A percentile compares a stretch with the other conserved stretches of the same genome.
Conservation (phyloP, 2,113 vertebrate genomes). For the Hippocampus comes region DNA sequence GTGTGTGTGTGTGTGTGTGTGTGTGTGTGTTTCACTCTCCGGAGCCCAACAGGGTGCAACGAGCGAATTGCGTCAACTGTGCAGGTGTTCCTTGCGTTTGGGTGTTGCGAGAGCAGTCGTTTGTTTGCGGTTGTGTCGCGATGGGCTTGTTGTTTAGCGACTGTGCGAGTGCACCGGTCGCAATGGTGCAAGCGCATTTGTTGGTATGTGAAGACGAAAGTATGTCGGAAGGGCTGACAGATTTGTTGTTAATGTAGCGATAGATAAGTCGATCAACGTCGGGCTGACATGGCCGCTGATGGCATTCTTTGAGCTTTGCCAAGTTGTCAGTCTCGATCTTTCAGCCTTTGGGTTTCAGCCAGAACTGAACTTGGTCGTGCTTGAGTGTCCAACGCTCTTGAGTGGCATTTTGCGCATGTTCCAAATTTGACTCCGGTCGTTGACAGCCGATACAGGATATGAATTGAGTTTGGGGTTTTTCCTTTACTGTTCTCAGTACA, state of each 20-base stretch:
- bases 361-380: constrained; percentile 37
- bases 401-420: constrained; percentile 19
- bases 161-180: neutral
- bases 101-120: neutral
- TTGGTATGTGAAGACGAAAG: constrained; percentile 1
- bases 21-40: constrained; percentile 53
- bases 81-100: constrained; percentile 47
- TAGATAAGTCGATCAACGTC: constrained; percentile 18
- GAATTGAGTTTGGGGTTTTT: neutral
- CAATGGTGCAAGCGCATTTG: neutral
- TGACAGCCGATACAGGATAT: constrained; percentile 10
- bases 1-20: constrained; percentile 54
- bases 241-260: constrained; percentile 28
- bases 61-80: constrained; percentile 1
- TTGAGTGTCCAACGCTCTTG: constrained; percentile 13
- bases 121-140: neutral
- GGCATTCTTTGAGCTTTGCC: constrained; percentile 14
- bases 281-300: constrained; percentile 23
- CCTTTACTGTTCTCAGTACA: neutral
- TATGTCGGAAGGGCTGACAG: constrained; percentile 20
- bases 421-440: constrained; percentile 22
- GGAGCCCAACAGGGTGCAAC: constrained; percentile 32
- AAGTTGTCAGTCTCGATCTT: constrained; percentile 30
- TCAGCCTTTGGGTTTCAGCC: constrained; percentile 30
- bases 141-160: constrained; percentile 3